phyloP scores from a whole-genome alignment of 2,797 vertebrate species.

The Phrynocephalus guinanensis region DNA sequence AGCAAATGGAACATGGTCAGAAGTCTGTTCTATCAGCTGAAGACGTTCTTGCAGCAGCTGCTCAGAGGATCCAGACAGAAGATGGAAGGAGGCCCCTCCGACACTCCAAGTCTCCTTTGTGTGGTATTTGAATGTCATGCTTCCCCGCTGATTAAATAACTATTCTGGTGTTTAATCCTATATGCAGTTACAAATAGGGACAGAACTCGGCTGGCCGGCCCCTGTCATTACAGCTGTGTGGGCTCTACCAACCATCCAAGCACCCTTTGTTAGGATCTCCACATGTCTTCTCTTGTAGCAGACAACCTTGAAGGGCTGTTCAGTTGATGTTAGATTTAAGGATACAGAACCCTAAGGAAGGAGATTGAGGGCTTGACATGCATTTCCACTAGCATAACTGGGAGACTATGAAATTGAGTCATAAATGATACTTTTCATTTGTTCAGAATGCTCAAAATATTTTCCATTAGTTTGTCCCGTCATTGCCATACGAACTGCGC shows the following conservation, averaged over 20 bases:
- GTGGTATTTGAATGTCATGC: neutral
- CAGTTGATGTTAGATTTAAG: too few relatives aligned
- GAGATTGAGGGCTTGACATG: too few relatives aligned
- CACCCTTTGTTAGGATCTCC: too few relatives aligned
- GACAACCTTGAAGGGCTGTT: too few relatives aligned
- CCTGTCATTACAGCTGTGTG: neutral
- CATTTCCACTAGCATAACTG: neutral
- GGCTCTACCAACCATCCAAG: neutral
- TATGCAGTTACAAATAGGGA: neutral
- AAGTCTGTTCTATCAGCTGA: conserved; percentile 22
- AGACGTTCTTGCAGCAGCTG: conserved; percentile 16
- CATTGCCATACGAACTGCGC: neutral
- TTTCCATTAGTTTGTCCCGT: neutral
- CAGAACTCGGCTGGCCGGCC: neutral
- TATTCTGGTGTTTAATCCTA: neutral
- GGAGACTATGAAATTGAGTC: neutral
- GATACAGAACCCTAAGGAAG: too few relatives aligned
- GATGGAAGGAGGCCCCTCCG: too few relatives aligned
- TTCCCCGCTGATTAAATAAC: neutral
- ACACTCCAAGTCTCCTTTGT: neutral
- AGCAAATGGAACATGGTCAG: conserved; percentile 42
- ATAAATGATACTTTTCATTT: neutral
- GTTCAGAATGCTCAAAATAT: neutral
- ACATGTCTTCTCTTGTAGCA: too few relatives aligned
- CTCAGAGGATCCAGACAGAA: neutral